Evolutionary conservation across 2,113 vertebrate species (phyloP), one percentile per base, ranked within the genome.

Genomic region (Motacilla alba): DNA sequence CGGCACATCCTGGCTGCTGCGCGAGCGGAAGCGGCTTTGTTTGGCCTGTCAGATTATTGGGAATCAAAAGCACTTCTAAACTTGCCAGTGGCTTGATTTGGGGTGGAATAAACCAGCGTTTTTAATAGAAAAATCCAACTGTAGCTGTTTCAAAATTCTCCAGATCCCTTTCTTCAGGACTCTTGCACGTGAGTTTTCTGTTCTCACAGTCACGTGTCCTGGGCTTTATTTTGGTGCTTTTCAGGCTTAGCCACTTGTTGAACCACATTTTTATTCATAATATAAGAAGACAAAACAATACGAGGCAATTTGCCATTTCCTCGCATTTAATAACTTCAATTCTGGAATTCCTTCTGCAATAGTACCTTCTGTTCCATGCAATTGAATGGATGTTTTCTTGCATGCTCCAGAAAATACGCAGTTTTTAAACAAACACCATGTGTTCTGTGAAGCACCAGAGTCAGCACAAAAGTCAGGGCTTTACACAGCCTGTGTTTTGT

Each of bases 171-270:
- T 63, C 33, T 59, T 63, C 39, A 56, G 27, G 56, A 39, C 23
- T 23, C 43, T 23, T n/a, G 52, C 14, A 1, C 1, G 8, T 19
- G 2, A 0, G 0, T 72, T 91, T 62, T 78, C 69, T 56, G 6
- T 68, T 79, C 33, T 79, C 44, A 3, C 11, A 20, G 30, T 59
- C 62, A 24, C 0, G 0, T 52, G 82, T 27, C 2, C 35, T 39
- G 23, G 30, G 70, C 49, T 79, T 85, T 76, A 4, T 56, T 72
- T 76, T 80, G 53, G 7, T 86, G 63, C 63, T 87, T 80, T 81
- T 87, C 39, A 27, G 69, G 39, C n/a, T 81, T 80, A 21, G 16
- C 49, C 37, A 23, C 78, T 85, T 79, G 41, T 44, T 68, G 89
- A 93, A 43, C 27, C 47, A 44, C 70, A 14, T n/a, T 68, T 92